Base-by-base conservation (phyloP, 2,797 vertebrate species). In the Propithecus deckenii region DNA sequence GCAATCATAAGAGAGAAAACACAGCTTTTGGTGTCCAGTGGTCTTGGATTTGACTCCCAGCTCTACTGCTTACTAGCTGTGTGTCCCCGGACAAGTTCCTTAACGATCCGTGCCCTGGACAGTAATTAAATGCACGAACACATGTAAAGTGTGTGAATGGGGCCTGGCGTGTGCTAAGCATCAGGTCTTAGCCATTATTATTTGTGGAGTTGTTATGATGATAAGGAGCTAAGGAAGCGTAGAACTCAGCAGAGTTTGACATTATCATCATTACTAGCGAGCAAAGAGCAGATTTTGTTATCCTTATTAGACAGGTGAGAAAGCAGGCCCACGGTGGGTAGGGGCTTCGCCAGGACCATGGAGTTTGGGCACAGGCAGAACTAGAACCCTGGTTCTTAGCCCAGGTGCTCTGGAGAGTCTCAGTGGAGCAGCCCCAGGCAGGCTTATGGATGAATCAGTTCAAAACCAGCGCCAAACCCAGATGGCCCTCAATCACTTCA, bases 31-130 rank as follows among this genome's bases (percentile, higher is more conserved):
- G 59, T 38, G 13, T 38, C 65, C 41, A 41, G 0, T 22, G 14
- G 15, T 76, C 57, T 97, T 93, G 46, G 79, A 41, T 85, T 88
- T 72, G n/a, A 94, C 92, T 50, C 88, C 57, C 14, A 74, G 63
- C 35, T 94, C 74, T 69, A 35, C 23, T 38, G 92, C 63, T 75
- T 46, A 7, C 9, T 5, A 38, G 18, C 38, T 55, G 35, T 38
- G 12, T 61, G 67, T 84, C 76, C n/a, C 69, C 59, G 38, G 41
- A 17, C 18, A 78, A 50, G 46, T 38, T 32, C 72, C 63, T 84
- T 41, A 86, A 32, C 48, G 35, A 30, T 32, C 15, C 20, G 43
- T 12, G 25, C 46, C 83, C 32, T 30, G 6, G 41, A 59, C 5
- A 17, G 4, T 48, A 38, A 72, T 23, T 78, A 65, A 74, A 76